Evolutionary conservation across 2,888 invertebrate species (phyloP).

Genomic region (Blastobasis adustella): DNA sequence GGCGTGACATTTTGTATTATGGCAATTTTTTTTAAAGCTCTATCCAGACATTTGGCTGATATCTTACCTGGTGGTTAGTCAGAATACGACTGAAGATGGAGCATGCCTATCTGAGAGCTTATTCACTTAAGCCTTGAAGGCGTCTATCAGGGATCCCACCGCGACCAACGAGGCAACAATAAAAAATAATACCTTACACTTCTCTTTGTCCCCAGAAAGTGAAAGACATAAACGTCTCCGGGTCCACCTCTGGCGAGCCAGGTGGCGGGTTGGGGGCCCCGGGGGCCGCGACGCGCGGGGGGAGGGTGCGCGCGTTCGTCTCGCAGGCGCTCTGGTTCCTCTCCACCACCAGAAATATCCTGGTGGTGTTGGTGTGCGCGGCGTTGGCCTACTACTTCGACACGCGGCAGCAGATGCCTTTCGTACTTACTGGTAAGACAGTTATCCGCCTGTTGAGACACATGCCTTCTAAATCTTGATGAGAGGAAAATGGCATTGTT

Average conservation of each 20-base stretch:
- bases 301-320: slow-evolving; percentile 45
- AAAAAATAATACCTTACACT: too few relatives aligned
- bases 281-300: slow-evolving; percentile 41
- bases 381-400: slow-evolving; percentile 79
- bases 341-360: slow-evolving; percentile 84
- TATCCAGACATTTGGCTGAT: too few relatives aligned
- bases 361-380: slow-evolving; percentile 82
- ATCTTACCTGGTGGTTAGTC: too few relatives aligned
- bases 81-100: too few relatives aligned
- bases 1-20: too few relatives aligned
- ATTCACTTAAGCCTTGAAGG: too few relatives aligned
- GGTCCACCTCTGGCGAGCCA: slow-evolving; percentile 22
- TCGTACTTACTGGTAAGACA: slow-evolving; percentile 76
- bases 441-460: neutral
- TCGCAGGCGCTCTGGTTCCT: slow-evolving; percentile 81
- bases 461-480: neutral
- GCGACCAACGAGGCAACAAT: too few relatives aligned
- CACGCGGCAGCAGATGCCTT: slow-evolving; percentile 74
- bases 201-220: slow-evolving; percentile 74
- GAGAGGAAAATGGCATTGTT: too few relatives aligned
- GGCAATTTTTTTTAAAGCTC: too few relatives aligned
- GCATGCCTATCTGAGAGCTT: too few relatives aligned
- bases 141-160: too few relatives aligned
- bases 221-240: slow-evolving; percentile 75
- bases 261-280: slow-evolving; percentile 10